Percentiles rank a stretch among this genome's conserved stretches.
These are phyloP conservation scores for Thecophora atra DNA, from an alignment of 2,888 invertebrate species.

Conservation along the genomic window DNA sequence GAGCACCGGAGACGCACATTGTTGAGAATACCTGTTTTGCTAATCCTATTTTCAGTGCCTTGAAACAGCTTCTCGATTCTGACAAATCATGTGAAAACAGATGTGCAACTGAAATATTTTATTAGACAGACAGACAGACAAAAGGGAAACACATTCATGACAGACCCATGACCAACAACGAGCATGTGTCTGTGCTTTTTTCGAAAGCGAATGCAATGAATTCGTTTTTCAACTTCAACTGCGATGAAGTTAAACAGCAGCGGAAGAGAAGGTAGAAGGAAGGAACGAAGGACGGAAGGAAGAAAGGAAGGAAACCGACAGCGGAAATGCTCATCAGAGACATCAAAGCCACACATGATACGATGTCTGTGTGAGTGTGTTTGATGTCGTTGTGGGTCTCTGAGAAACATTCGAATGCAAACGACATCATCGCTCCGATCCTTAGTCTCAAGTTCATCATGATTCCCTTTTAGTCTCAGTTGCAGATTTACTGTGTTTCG, in stretches of 20 bases:
- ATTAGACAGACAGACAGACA: too few relatives aligned
- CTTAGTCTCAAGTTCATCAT: background rate
- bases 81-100: too few relatives aligned
- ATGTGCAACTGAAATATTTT: too few relatives aligned
- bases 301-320: slow-evolving; percentile 15
- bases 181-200: background rate
- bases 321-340: slow-evolving; percentile 22
- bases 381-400: background rate
- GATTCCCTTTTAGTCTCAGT: background rate
- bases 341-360: background rate
- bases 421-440: background rate
- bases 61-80: too few relatives aligned
- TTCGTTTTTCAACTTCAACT: background rate
- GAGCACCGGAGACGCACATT: too few relatives aligned
- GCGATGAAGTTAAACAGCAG: background rate
- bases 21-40: too few relatives aligned
- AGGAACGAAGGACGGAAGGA: background rate
- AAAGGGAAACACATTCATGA: too few relatives aligned
- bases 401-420: background rate
- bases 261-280: background rate
- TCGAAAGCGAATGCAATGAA: background rate
- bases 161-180: background rate
- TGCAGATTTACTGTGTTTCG: background rate
- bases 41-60: too few relatives aligned
- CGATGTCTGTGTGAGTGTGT: background rate